Evolutionary conservation across 2,113 vertebrate species (phyloP), one percentile per base, ranked within the genome.

Genomic region (Notothenia coriiceps): DNA sequence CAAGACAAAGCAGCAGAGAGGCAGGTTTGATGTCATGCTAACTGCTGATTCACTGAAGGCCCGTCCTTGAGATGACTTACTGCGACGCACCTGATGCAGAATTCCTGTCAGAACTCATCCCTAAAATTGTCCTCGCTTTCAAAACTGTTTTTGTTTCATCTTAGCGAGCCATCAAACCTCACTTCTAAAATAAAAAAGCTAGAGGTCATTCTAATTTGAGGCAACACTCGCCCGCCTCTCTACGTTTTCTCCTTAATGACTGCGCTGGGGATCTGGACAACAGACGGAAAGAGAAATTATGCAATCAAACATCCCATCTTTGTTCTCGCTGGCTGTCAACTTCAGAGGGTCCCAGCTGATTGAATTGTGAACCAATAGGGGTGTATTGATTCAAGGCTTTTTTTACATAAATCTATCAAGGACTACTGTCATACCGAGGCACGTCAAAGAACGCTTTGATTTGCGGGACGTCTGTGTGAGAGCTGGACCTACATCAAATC

Each of bases 401-500:
- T 70, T 61, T 83, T 40, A 6, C 73, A 76, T 77, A 68, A 79
- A 56, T n/a, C 50, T 65, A 70, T 88, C 72, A 87, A 86, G 61
- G 77, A 79, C 47, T 70, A 84, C 57, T 84, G 81, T 84, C 70
- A 80, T 65, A 47, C 22, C 46, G 22, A 47, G 46, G 14, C 56
- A 59, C n/a, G 74, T 84, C 80, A 89, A 81, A 88, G 59, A 44
- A 51, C 2, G 55, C 85, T 92, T 90, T 82, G 82, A 89, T 88
- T 85, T 79, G 74, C 65, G 51, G 73, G 70, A 67, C 18, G 20
- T 84, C 76, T 74, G 43, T 44, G 56, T 70, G 77, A 55, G 60
- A 79, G 57, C 76, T 83, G 80, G 69, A 74, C 57, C 47, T 35
- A 51, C 75, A 84, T 86, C 84, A 81, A 64, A 77, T 82, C 77